phyloP scores from a whole-genome alignment of 2,888 invertebrate genomes.

The Ochropacha duplaris region DNA sequence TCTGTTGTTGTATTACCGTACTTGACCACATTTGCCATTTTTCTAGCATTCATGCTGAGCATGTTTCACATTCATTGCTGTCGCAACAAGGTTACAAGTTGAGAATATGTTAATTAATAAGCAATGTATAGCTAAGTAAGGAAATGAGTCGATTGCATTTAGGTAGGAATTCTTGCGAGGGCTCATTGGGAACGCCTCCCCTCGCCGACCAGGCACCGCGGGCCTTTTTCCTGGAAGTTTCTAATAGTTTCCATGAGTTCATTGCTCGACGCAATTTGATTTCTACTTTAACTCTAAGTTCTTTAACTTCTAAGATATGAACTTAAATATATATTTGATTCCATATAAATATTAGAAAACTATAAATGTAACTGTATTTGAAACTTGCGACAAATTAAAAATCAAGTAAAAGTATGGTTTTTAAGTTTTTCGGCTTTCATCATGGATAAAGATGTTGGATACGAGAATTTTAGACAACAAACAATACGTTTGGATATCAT shows the following conservation, averaged over 20 bases:
- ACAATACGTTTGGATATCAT: no score
- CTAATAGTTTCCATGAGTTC: constrained; percentile 67
- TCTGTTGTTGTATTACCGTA: constrained; percentile 20
- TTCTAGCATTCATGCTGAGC: background rate
- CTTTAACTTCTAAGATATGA: background rate
- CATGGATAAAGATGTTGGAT: no score
- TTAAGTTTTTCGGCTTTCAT: no score
- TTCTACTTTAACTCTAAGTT: no score
- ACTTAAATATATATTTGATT: background rate
- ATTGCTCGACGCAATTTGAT: constrained; percentile 33
- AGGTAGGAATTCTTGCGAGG: constrained; percentile 29
- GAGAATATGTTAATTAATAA: background rate
- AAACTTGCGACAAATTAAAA: no score
- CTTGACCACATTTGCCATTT: background rate
- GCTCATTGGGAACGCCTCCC: constrained; percentile 54
- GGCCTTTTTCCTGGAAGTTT: constrained; percentile 58
- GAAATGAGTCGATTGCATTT: constrained; percentile 20
- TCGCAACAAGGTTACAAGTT: background rate
- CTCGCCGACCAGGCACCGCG: constrained; percentile 59
- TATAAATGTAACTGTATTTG: no score
- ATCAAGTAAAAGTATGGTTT: no score
- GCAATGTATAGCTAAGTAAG: constrained; percentile 25
- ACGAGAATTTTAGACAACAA: no score
- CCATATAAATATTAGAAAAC: no score
- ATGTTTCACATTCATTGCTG: background rate